A percentile compares a stretch with the other conserved stretches of the same genome.
Evolutionary conservation across 2,113 vertebrate species (phyloP).

Genomic region (Noctilio leporinus): DNA sequence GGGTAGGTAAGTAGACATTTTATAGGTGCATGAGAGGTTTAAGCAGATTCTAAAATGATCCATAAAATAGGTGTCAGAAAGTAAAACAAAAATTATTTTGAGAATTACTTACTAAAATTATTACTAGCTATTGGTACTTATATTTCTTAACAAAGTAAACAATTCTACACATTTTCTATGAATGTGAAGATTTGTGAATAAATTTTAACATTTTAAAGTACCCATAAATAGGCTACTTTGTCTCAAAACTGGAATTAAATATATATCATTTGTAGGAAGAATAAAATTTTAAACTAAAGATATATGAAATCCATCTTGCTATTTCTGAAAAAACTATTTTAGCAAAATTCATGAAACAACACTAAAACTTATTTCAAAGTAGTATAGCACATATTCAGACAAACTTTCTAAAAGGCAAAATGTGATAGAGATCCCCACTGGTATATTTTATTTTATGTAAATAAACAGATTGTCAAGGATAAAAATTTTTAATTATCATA

Average conservation of each 20-base stretch:
- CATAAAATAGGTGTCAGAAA: background rate
- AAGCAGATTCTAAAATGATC: background rate
- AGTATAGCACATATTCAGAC: background rate
- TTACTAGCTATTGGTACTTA: background rate
- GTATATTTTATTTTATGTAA: background rate
- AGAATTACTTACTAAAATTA: background rate
- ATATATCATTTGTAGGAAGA: background rate
- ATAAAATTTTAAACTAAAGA: background rate
- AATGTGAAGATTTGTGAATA: background rate
- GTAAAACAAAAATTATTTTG: background rate
- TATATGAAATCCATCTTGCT: background rate
- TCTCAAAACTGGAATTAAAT: background rate
- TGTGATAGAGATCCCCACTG: background rate
- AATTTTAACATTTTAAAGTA: background rate
- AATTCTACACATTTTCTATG: background rate
- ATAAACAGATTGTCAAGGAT: background rate
- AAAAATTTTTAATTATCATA: background rate
- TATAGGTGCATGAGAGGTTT: background rate
- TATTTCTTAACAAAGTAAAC: background rate
- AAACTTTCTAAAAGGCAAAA: background rate
- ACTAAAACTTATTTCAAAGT: background rate
- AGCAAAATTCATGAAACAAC: background rate
- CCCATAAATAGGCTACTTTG: background rate
- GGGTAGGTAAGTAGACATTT: background rate
- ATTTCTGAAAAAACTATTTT: background rate